Evolutionary conservation across 2,113 vertebrate genomes (phyloP).

Genomic region (Myanophis thanlyinensis): DNA sequence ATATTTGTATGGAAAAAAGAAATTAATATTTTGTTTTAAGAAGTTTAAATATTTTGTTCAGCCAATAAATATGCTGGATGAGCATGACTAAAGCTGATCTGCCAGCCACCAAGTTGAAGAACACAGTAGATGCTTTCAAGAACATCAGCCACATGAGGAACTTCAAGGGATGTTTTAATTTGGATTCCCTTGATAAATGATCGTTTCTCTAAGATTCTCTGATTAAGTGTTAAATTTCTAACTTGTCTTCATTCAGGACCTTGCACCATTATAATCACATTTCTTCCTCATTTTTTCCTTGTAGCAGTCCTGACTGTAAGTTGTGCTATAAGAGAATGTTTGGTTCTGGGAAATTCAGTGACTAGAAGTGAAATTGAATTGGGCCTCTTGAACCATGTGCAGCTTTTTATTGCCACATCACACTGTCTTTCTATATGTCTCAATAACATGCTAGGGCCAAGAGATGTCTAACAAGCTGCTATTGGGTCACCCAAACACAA

Average conservation of each 20-base stretch:
- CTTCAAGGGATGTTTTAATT: not conserved
- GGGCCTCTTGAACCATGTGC: not conserved
- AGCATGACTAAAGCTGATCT: not conserved
- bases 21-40: not conserved
- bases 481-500: not conserved
- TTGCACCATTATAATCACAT: not conserved
- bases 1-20: not conserved
- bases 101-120: not conserved
- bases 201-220: not conserved
- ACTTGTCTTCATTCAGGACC: not conserved
- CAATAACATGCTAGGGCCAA: not conserved
- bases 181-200: not conserved
- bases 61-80: not conserved
- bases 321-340: not conserved
- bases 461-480: not conserved
- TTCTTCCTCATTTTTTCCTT: not conserved
- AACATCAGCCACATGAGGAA: not conserved
- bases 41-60: not conserved
- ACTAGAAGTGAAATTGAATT: not conserved
- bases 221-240: not conserved
- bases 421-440: not conserved
- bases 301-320: not conserved
- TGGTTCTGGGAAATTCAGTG: not conserved
- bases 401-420: not conserved
- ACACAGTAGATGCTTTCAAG: not conserved